Conservation (phyloP, 2,888 invertebrate genomes). For the Hipparchia sbordonii region DNA sequence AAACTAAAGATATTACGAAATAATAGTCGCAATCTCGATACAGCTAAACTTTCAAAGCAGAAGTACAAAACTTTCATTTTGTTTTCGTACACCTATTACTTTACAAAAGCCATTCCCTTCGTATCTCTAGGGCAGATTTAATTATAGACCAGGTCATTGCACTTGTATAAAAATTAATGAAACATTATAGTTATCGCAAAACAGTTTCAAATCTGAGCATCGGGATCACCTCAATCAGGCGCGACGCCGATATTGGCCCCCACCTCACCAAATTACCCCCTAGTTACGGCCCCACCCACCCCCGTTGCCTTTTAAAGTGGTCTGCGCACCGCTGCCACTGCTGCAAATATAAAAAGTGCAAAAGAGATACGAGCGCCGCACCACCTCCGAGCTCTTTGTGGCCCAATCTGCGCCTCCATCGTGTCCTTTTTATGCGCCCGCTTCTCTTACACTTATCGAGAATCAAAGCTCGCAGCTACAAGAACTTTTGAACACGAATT, state of each 20-base stretch:
- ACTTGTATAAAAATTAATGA: constrained; percentile 28
- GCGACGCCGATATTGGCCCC: constrained; percentile 79
- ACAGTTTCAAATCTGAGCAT: constrained; percentile 72
- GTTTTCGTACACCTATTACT: neutral
- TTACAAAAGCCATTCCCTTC: neutral
- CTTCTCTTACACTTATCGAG: constrained; percentile 79
- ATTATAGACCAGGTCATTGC: neutral
- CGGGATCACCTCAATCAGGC: constrained; percentile 81
- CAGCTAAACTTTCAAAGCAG: neutral
- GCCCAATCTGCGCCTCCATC: constrained; percentile 79
- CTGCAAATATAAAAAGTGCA: constrained; percentile 80
- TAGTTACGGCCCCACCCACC: constrained; percentile 76
- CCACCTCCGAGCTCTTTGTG: constrained; percentile 82
- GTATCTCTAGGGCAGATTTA: neutral
- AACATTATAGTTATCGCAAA: constrained; percentile 43
- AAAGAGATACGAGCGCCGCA: constrained; percentile 73
- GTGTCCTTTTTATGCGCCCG: constrained; percentile 76
- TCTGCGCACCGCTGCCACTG: constrained; percentile 78
- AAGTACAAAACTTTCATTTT: neutral
- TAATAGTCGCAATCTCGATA: neutral
- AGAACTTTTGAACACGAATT: constrained; percentile 74
- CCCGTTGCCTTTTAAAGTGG: constrained; percentile 81
- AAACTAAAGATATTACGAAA: constrained; percentile 1
- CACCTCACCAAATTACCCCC: constrained; percentile 81
- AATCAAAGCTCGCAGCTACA: constrained; percentile 73